phyloP scores from a whole-genome alignment of 2,888 invertebrate species.

The Drosophila flavopinicola region DNA sequence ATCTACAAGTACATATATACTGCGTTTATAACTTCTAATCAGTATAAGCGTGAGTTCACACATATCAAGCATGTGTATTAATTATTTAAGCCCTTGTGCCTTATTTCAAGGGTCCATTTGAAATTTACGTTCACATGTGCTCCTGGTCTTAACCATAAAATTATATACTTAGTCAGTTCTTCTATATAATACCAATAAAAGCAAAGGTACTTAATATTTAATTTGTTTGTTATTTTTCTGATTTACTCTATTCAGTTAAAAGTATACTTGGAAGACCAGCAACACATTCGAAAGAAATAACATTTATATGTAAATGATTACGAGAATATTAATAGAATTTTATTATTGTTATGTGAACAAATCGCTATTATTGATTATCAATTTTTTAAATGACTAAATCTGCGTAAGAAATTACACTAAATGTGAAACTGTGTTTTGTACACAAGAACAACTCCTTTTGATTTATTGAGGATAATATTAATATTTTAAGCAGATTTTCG shows the following conservation, averaged over 20 bases:
- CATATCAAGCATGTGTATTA: constrained; percentile 6
- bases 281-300: constrained; percentile 13
- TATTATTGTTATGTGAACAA: constrained; percentile 36
- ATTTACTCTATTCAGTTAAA: no score
- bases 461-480: constrained; percentile 1
- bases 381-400: constrained; percentile 51
- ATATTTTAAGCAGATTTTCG: constrained; percentile 39
- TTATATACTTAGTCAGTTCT: background rate
- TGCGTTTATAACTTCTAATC: constrained; percentile 39
- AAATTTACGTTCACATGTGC: constrained; percentile 13
- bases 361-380: constrained; percentile 39
- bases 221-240: no score
- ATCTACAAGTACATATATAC: constrained; percentile 25
- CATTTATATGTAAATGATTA: constrained; percentile 1
- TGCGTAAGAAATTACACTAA: constrained; percentile 22
- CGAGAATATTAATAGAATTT: background rate
- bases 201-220: background rate
- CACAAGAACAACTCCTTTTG: constrained; percentile 1
- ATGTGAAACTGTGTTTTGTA: constrained; percentile 9
- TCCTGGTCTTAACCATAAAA: constrained; percentile 1
- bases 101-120: background rate
- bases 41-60: constrained; percentile 42
- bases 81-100: no score
- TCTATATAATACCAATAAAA: background rate
- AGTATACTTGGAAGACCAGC: background rate